Base-by-base conservation (phyloP, 2,113 vertebrate genomes). In the Chaenogobius annularis region DNA sequence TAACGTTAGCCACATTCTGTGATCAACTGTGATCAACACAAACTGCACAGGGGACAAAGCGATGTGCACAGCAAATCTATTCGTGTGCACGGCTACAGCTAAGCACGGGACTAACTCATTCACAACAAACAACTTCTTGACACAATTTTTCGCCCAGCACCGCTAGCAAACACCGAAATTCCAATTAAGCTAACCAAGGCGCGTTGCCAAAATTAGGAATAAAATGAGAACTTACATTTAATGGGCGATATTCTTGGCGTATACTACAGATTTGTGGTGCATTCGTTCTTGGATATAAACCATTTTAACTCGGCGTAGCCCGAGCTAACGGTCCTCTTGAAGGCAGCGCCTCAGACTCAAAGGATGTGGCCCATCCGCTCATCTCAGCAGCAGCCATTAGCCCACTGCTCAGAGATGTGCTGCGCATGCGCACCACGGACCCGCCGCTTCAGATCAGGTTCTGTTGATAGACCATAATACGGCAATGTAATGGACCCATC, bases 351-450 rank as follows among this genome's bases (percentile, higher is more conserved):
- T 86, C 84, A 79, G 77, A 78, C 83, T 82, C 70, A 76, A 70
- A 85, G 81, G 78, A 92, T 84, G 85, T 73, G 76, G 85, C 79
- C 85, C 85, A 73, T 80, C 86, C 85, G 84, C 80, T 80, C 85
- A 81, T 87, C 75, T 87, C 87, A 84, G 65, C 82, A 73, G 86
- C 88, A 89, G 91, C 91, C 92, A 93, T 93, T 92, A 91, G 76
- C 72, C 70, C 17, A 0, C 35, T n/a, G 31, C 61, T 74, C 35
- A 46, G 56, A 69, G 75, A 69, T 43, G 67, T 9, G 44, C 70
- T 78, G 85, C 0, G 91, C 91, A 91, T 91, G 92, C 86, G 87
- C 91, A 68, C 19, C 20, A 7, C 50, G 50, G 50, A 9, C 50
- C 50, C 9, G 50, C 6, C 50, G 5, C 17, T 9, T 2, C 5